These are phyloP conservation scores for Psittacus erithacus DNA, from an alignment of 2,113 vertebrate genomes.

Conservation along the genomic window DNA sequence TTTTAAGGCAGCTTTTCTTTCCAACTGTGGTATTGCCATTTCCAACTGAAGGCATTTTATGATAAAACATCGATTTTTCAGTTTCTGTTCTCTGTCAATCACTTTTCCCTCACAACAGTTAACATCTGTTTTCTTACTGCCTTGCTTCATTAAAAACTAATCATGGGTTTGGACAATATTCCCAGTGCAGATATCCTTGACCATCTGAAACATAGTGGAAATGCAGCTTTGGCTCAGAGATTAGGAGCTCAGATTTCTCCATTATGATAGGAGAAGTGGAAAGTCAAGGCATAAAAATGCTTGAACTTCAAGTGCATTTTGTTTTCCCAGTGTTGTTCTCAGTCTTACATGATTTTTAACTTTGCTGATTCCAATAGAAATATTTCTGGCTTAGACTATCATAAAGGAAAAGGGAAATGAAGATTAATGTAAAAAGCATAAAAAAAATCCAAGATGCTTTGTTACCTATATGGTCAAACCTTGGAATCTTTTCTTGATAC, in stretches of 20 bases:
- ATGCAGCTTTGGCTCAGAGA: not conserved
- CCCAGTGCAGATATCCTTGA: not conserved
- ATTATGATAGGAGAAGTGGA: not conserved
- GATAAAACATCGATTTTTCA: not conserved
- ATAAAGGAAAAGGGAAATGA: not conserved
- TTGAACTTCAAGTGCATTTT: not conserved
- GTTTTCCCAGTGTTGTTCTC: not conserved
- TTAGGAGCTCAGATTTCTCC: not conserved
- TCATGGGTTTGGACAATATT: not conserved
- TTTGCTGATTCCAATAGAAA: not conserved
- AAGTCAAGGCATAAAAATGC: not conserved
- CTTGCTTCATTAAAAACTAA: not conserved
- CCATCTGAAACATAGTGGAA: not conserved
- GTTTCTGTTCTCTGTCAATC: constrained; percentile 5
- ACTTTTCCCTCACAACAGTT: not conserved
- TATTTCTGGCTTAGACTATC: not conserved
- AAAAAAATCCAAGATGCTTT: not conserved
- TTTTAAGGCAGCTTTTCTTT: not conserved
- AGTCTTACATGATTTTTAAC: not conserved
- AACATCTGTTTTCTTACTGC: constrained; percentile 34
- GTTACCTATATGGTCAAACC: not conserved
- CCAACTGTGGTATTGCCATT: not conserved
- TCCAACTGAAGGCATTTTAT: not conserved
- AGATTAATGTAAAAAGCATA: not conserved
- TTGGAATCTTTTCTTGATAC: not conserved